Evolutionary conservation across 2,113 vertebrate species (phyloP), one percentile per base, ranked within the genome.

Genomic region (Microtus oregoni): DNA sequence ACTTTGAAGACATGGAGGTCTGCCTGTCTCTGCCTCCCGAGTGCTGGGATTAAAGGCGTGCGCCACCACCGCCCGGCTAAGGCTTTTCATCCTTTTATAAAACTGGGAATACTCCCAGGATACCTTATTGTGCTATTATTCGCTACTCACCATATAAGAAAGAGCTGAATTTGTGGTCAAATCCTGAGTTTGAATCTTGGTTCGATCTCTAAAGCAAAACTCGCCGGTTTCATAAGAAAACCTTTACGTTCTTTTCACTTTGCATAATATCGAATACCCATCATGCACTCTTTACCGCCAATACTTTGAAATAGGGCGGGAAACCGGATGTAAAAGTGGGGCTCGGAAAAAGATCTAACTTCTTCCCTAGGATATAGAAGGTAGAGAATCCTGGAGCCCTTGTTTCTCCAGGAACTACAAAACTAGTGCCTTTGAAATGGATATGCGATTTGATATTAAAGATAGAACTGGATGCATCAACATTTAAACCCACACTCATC

Each of bases 261-360:
- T 93, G 67, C 77, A 78, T 70, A 94, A 94, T 86, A 96, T 72
- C 17, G 41, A 92, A 78, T 96, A 97, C 97, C 92, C 97, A 35
- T 91, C 96, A 97, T 97, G 96, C 97, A 94, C 96, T 97, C 77
- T 95, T 96, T 97, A 86, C 97, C 97, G 97, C 97, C 97, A 97
- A 97, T 86, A 86, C 7, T 97, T 94, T 96, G 52, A 93, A 96
- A 90, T 58, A 8, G 93, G 91, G 55, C 86, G 13, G n/a, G 55
- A 14, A 92, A 96, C 90, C 35, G 38, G 41, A 86, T 81, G 35
- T 86, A 63, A 82, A 97, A 93, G 28, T 75, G 76, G 79, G 89
- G 94, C 88, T 58, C 14, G 65, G 24, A 89, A 87, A 78, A 95
- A 95, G 82, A 81, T 38, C 58, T 94, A 85, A 26, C 88, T 92